A percentile compares a stretch with the other conserved stretches of the same genome.
phyloP scores from a whole-genome alignment of 2,888 invertebrate species.

The Drosophila formosana region DNA sequence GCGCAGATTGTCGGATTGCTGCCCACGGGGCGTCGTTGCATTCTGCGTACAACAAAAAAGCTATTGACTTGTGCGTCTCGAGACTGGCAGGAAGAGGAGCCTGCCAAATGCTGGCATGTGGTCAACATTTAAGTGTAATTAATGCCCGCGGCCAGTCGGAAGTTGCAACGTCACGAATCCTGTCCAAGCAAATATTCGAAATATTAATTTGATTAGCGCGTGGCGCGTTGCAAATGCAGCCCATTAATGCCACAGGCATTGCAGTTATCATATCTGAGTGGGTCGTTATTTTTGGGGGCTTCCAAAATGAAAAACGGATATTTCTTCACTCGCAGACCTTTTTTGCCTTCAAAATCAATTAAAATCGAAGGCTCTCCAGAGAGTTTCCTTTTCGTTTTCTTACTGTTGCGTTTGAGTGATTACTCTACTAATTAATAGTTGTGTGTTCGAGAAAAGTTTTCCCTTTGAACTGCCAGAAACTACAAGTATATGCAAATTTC shows the following conservation, averaged over 20 bases:
- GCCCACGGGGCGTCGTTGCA: slow-evolving; percentile 56
- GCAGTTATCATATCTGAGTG: slow-evolving; percentile 17
- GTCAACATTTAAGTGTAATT: slow-evolving; percentile 85
- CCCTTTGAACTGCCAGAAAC: slow-evolving; percentile 71
- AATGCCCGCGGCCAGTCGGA: slow-evolving; percentile 82
- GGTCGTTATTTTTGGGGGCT: slow-evolving; percentile 1
- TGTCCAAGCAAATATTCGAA: slow-evolving; percentile 66
- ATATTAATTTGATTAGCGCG: slow-evolving; percentile 74
- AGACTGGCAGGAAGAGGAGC: background rate
- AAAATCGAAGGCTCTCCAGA: slow-evolving; percentile 29
- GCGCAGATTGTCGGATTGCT: slow-evolving; percentile 7
- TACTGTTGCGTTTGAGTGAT: slow-evolving; percentile 30
- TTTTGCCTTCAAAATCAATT: slow-evolving; percentile 33
- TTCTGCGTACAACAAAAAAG: slow-evolving; percentile 28
- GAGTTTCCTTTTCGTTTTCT: slow-evolving; percentile 5
- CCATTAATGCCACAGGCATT: slow-evolving; percentile 5
- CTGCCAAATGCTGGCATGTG: slow-evolving; percentile 84
- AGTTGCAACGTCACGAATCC: slow-evolving; percentile 60
- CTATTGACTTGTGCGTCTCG: slow-evolving; percentile 60
- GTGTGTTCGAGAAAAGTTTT: slow-evolving; percentile 50
- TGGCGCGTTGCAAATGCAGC: slow-evolving; percentile 31
- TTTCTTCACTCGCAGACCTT: slow-evolving; percentile 14
- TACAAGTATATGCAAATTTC: slow-evolving; percentile 75
- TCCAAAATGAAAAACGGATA: background rate
- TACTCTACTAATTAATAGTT: slow-evolving; percentile 71